phyloP scores from a whole-genome alignment of 2,888 invertebrate species.

The Colletes collaris region DNA sequence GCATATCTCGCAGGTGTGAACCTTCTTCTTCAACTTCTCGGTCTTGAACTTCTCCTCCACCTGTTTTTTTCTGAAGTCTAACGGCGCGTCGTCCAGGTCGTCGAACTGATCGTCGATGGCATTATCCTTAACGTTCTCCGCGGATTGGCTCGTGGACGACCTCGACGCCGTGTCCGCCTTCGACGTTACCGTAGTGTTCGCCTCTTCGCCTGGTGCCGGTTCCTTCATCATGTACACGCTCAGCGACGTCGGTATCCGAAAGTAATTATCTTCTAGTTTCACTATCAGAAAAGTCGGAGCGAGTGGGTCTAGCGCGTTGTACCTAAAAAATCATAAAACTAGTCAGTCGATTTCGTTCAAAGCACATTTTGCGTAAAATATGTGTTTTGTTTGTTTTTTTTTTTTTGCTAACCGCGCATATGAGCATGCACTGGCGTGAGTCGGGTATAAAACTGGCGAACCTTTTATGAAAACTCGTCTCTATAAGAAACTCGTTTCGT shows the following conservation, averaged over 20 bases:
- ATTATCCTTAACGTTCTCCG: slow-evolving; percentile 10
- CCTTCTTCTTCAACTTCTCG: slow-evolving; percentile 54
- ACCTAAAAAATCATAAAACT: slow-evolving; percentile 77
- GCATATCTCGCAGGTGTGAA: slow-evolving; percentile 76
- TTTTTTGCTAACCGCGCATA: slow-evolving; percentile 47
- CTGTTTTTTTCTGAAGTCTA: slow-evolving; percentile 67
- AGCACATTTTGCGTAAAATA: slow-evolving; percentile 8
- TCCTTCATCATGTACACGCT: slow-evolving; percentile 78
- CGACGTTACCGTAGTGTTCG: not conserved
- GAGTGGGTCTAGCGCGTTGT: slow-evolving; percentile 75
- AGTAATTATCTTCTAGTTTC: slow-evolving; percentile 77
- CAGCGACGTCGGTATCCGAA: slow-evolving; percentile 77
- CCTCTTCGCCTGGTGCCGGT: slow-evolving; percentile 57
- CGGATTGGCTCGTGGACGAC: not conserved
- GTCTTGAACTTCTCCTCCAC: slow-evolving; percentile 28
- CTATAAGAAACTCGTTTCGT: slow-evolving; percentile 6
- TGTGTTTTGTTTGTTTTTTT: not conserved
- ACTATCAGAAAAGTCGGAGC: slow-evolving; percentile 77
- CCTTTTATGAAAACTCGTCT: not conserved
- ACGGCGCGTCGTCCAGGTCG: slow-evolving; percentile 72
- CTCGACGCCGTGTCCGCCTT: slow-evolving; percentile 9
- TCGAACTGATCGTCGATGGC: slow-evolving; percentile 45
- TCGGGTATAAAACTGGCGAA: slow-evolving; percentile 5
- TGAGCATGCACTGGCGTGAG: slow-evolving; percentile 58
- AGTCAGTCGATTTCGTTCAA: slow-evolving; percentile 65